These are phyloP conservation scores for Dicycla oo DNA, from an alignment of 2,888 invertebrate species.

Conservation along the genomic window DNA sequence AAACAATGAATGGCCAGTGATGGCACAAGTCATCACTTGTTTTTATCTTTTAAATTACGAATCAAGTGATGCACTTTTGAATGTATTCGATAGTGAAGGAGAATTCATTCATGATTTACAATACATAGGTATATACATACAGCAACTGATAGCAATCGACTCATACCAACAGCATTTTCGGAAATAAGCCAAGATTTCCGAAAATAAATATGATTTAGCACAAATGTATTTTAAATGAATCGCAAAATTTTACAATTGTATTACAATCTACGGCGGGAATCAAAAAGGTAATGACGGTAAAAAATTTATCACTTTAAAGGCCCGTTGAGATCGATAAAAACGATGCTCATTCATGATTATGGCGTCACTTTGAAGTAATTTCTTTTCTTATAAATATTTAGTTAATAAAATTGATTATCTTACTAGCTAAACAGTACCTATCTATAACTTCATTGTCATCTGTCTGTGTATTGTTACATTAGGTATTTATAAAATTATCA, in stretches of 20 bases:
- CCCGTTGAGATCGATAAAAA: not conserved
- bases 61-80: not conserved
- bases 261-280: constrained; percentile 19
- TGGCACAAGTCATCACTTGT: not conserved
- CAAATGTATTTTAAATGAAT: constrained; percentile 33
- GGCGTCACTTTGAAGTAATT: constrained; percentile 13
- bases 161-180: constrained; percentile 1
- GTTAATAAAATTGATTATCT: not conserved
- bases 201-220: constrained; percentile 13
- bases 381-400: constrained; percentile 7
- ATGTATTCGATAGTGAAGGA: not conserved
- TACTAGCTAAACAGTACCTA: not conserved
- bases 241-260: constrained; percentile 30
- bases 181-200: constrained; percentile 12
- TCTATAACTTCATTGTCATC: not conserved
- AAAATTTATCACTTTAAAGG: not conserved
- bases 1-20: constrained; percentile 12
- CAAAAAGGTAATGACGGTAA: constrained; percentile 15
- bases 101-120: not conserved
- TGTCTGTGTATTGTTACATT: too few species aligned
- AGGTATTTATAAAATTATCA: too few species aligned
- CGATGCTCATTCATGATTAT: constrained; percentile 12
- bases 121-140: not conserved
- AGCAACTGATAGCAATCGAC: not conserved
- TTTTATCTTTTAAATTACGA: constrained; percentile 9